Percentiles rank a stretch among this genome's conserved stretches.
Conservation (phyloP, 1,140 invertebrate genomes). For the Formica selysi region DNA sequence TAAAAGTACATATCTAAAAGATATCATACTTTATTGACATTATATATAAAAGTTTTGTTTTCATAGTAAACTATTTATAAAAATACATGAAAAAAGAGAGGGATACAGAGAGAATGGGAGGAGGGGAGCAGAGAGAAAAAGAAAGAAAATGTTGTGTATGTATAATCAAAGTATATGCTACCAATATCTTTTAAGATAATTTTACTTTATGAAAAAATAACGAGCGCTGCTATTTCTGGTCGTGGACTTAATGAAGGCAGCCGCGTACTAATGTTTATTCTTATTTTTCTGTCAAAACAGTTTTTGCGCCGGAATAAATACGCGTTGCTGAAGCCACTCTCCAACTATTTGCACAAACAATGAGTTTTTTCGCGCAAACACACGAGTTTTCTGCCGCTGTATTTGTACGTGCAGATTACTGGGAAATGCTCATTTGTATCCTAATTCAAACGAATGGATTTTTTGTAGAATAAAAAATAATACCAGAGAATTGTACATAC, state of each 20-base stretch:
- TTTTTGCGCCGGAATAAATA: slow-evolving; percentile 18
- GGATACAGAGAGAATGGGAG: no score
- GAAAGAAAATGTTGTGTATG: background rate
- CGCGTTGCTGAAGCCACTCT: slow-evolving; percentile 1
- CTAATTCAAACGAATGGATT: slow-evolving; percentile 23
- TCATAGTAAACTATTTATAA: slow-evolving; percentile 4
- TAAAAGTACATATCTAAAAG: background rate
- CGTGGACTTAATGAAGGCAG: slow-evolving; percentile 24
- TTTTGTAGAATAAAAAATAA: background rate
- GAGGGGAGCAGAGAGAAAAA: background rate
- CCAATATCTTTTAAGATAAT: slow-evolving; percentile 48
- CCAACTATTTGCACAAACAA: slow-evolving; percentile 39
- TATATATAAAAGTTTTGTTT: slow-evolving; percentile 31
- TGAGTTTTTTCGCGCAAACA: slow-evolving; percentile 13
- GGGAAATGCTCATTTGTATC: slow-evolving; percentile 12
- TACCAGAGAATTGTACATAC: background rate
- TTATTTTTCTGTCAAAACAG: slow-evolving; percentile 10
- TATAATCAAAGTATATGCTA: slow-evolving; percentile 19
- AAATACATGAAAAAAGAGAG: no score
- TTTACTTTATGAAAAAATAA: slow-evolving; percentile 30
- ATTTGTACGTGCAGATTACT: slow-evolving; percentile 27
- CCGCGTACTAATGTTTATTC: slow-evolving; percentile 16
- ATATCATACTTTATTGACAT: background rate
- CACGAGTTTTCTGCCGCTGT: background rate
- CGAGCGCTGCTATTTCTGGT: slow-evolving; percentile 3